These are phyloP conservation scores for Drosophila lini DNA, from an alignment of 1,140 invertebrate genomes.

Conservation along the genomic window DNA sequence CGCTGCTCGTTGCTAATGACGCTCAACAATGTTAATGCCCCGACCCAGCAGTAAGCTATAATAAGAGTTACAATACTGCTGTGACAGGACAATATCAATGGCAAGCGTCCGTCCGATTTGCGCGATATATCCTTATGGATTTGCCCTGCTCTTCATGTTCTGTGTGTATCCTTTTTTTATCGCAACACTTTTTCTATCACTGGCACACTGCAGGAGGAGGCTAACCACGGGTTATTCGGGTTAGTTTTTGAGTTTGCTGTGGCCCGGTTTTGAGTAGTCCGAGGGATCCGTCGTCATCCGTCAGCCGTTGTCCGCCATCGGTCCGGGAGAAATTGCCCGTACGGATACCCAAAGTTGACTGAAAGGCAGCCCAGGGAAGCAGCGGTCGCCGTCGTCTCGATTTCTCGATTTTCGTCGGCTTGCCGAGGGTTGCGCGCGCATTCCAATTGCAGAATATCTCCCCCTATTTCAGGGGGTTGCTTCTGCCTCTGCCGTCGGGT, in stretches of 20 bases:
- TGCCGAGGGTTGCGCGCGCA: conserved; percentile 75
- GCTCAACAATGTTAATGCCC: conserved; percentile 88
- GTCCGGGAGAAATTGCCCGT: conserved; percentile 83
- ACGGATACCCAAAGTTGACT: conserved; percentile 84
- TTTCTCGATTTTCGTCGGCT: conserved; percentile 42
- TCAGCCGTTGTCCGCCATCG: conserved; percentile 77
- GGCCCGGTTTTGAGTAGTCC: conserved; percentile 75
- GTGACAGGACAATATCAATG: conserved; percentile 97
- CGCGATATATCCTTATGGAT: conserved; percentile 12
- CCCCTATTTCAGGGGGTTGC: conserved; percentile 59
- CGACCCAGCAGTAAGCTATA: conserved; percentile 92
- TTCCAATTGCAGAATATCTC: conserved; percentile 74
- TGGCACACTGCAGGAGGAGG: conserved; percentile 8
- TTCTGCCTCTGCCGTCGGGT: conserved; percentile 22
- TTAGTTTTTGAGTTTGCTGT: conserved; percentile 47
- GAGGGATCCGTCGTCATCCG: conserved; percentile 41
- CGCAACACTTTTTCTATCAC: conserved; percentile 18
- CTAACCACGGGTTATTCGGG: conserved; percentile 29
- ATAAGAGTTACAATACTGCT: conserved; percentile 90
- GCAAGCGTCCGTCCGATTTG: conserved; percentile 79
- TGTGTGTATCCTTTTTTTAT: conserved; percentile 1
- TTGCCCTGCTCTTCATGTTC: background rate
- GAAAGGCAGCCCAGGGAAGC: conserved; percentile 80
- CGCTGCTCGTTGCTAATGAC: conserved; percentile 59
- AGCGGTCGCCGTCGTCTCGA: conserved; percentile 54